phyloP scores from a whole-genome alignment of 2,113 vertebrate genomes.

The Triplophysa tibetana region DNA sequence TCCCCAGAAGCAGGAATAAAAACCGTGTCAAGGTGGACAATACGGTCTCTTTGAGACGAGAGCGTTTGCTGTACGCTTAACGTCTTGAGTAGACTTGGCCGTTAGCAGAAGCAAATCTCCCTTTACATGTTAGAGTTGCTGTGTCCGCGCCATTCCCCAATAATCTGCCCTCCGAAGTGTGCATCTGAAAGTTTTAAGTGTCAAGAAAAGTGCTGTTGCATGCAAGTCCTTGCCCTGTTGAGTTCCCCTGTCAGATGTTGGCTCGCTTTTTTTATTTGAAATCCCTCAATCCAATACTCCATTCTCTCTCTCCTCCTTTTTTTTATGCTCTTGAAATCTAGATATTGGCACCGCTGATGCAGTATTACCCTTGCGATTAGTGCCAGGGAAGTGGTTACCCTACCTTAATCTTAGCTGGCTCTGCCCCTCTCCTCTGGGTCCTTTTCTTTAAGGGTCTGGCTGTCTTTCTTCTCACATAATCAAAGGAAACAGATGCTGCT shows the following conservation, averaged over 20 bases:
- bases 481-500: constrained; percentile 50
- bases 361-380: constrained; percentile 42
- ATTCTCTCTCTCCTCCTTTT: constrained; percentile 20
- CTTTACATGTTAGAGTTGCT: constrained; percentile 19
- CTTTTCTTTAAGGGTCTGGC: constrained; percentile 31
- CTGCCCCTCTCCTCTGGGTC: constrained; percentile 41
- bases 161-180: constrained; percentile 35
- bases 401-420: constrained; percentile 49
- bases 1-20: constrained; percentile 14
- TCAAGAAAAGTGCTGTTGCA: constrained; percentile 25
- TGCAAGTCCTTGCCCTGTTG: constrained; percentile 13
- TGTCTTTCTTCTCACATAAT: constrained; percentile 42
- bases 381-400: constrained; percentile 31
- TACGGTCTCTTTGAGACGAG: background rate
- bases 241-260: background rate
- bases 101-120: background rate
- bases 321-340: constrained; percentile 23
- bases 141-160: constrained; percentile 18
- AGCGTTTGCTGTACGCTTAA: background rate
- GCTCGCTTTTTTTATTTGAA: constrained; percentile 24
- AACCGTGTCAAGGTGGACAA: constrained; percentile 21
- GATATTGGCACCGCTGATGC: constrained; percentile 36
- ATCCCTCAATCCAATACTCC: constrained; percentile 18
- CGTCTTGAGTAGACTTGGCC: constrained; percentile 17
- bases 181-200: constrained; percentile 26